These are phyloP conservation scores for Limosa lapponica DNA, from an alignment of 2,797 vertebrate species.

Conservation along the genomic window DNA sequence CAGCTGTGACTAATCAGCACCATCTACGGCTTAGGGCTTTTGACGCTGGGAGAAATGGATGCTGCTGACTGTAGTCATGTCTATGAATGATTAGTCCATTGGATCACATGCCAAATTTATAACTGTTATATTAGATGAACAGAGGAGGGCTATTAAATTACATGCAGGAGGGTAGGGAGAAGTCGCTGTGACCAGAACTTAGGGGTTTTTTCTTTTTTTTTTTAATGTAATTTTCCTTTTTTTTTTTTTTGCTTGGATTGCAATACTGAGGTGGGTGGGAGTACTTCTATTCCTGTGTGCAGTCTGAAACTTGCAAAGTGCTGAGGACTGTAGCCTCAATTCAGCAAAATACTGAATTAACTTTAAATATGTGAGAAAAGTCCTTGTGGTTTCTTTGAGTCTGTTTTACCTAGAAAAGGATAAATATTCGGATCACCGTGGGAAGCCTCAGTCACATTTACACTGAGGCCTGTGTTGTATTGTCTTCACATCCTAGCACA, in stretches of 20 bases:
- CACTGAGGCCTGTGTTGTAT: not conserved
- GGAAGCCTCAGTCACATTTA: conserved; percentile 1
- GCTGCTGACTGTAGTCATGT: not conserved
- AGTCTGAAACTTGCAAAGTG: not conserved
- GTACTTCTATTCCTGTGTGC: not conserved
- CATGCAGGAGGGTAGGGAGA: not conserved
- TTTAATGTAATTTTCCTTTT: not conserved
- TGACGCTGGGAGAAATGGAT: not conserved
- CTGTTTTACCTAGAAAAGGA: not conserved
- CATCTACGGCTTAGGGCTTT: not conserved
- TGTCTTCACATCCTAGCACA: not conserved
- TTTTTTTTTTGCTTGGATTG: not conserved
- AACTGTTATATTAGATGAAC: conserved; percentile 15
- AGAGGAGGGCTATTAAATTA: conserved; percentile 18
- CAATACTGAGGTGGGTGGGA: not conserved
- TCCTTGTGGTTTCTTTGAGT: not conserved
- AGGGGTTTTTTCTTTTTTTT: not conserved
- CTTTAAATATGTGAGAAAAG: not conserved
- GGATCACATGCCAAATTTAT: conserved; percentile 32
- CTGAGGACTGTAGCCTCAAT: not conserved
- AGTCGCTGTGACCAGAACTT: not conserved
- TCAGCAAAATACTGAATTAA: not conserved
- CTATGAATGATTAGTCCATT: conserved; percentile 18
- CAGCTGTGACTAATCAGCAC: conserved; percentile 15
- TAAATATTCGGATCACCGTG: not conserved